Base-by-base conservation (phyloP, 2,797 vertebrate genomes). In the Catostomus latipinnis region DNA sequence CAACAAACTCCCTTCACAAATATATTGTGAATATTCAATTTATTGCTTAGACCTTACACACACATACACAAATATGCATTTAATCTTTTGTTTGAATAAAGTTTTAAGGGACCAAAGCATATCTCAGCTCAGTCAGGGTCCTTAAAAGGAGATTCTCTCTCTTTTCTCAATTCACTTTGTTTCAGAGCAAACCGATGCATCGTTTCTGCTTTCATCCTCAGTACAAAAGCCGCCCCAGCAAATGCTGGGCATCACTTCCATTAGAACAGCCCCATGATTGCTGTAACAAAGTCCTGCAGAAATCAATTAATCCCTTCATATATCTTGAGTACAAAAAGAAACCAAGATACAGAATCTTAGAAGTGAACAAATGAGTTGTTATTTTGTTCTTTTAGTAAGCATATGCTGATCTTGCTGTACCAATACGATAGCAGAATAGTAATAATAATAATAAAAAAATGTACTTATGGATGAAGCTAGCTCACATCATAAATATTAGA, bases 221-320 rank as follows among this genome's bases (percentile, higher is more conserved):
- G 53, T 71, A 82, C 78, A 86, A 83, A 82, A 81, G 83, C 82
- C 22, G 4, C 49, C 50, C 60, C 7, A 81, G 76, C 71, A 66
- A 83, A 81, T 60, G 73, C 68, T 70, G 75, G 82, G 76, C 76
- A 74, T 83, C 80, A 56, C 71, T 66, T 77, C 67, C 80, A 82
- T 81, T 80, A 81, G 61, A 46, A 46, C 80, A 58, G 66, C 50
- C 70, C 34, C 34, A 18, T 74, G 76, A 83, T 87, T 91, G 88
- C 88, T 62, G 67, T 76, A 54, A 86, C 86, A 83, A 87, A 87
- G 83, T 86, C 77, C 86, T 76, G 84, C 74, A 60, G 74, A 90
- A 89, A 90, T 88, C 89, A 91, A 88, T 88, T 86, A 88, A 80
- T 80, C 81, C 77, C 85, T 81, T 80, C 73, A 90, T 85, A 74